These are phyloP conservation scores for Heliconius nattereri DNA, from an alignment of 1,140 invertebrate species.

Conservation along the genomic window DNA sequence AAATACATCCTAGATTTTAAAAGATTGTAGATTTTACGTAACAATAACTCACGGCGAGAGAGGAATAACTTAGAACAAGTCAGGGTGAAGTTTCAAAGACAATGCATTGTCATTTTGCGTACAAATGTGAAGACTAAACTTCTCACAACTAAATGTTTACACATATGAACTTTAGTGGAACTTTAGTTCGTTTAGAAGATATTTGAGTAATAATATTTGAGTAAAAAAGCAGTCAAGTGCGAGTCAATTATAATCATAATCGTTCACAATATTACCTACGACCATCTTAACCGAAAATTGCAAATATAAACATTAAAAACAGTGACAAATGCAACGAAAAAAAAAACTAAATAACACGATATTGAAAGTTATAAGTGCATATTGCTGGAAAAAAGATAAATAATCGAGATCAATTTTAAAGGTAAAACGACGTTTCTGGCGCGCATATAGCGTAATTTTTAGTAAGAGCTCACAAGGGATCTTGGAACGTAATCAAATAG, in stretches of 20 bases:
- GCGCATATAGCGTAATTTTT: slow-evolving; percentile 50
- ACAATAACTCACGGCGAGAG: slow-evolving; percentile 30
- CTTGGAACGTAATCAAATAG: slow-evolving; percentile 69
- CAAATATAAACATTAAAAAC: neutral
- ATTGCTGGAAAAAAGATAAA: neutral
- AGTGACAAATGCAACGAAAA: neutral
- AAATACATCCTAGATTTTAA: slow-evolving; percentile 35
- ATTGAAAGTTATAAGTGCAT: slow-evolving; percentile 5
- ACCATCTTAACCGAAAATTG: no score
- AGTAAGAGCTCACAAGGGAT: slow-evolving; percentile 56
- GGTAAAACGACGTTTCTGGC: slow-evolving; percentile 35
- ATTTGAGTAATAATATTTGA: no score
- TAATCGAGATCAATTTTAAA: slow-evolving; percentile 39
- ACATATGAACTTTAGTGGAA: slow-evolving; percentile 6
- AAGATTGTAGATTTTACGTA: slow-evolving; percentile 40
- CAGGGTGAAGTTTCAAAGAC: slow-evolving; percentile 33
- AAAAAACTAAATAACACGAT: neutral
- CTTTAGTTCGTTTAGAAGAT: neutral
- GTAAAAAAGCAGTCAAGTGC: no score
- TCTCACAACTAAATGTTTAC: slow-evolving; percentile 31
- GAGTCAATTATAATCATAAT: no score
- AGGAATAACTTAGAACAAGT: slow-evolving; percentile 36
- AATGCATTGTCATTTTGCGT: slow-evolving; percentile 36
- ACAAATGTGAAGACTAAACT: slow-evolving; percentile 21
- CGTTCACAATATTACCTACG: neutral